Evolutionary conservation across 2,888 invertebrate species (phyloP), one percentile per base, ranked within the genome.

Genomic region (Boloria euphrosyne): DNA sequence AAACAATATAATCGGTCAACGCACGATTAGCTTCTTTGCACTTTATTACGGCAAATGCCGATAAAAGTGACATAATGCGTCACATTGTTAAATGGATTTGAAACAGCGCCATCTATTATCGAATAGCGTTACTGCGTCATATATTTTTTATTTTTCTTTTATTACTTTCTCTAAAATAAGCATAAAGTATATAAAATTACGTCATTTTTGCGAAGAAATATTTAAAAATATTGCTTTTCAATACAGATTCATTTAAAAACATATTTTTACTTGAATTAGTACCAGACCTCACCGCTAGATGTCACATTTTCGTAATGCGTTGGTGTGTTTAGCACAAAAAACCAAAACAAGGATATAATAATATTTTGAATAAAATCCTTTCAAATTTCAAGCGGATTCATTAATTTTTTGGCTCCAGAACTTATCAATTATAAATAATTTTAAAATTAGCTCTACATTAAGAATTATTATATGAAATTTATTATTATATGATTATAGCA

Each of bases 11-110:
- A 80, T 78, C 81, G 81, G 87, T 84, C 86, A 83, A 73, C 67
- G 87, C 18, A 81, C 88, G 87, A 85, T 87, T 84, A 85, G 73
- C 65, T 71, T 72, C 73, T 77, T 80, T 81, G 80, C 82, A 79
- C 79, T 81, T 58, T 63, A 38, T 38, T 38, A 63, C 78, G 76
- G 55, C 65, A 59, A 67, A 58, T 58, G 75, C 66, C 60, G 66
- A 66, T 68, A 72, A 70, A 71, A 70, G 67, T 75, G 73, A 74
- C 75, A 76, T 76, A 75, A 78, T 70, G 68, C 68, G 73, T 73
- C 74, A 75, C 60, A 68, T 70, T 67, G 46, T 47, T 64, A 65
- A 69, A 61, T 50, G 52, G 47, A 60, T 47, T 52, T 47, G 16
- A 16, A 4, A 16, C 55, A 79, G 58, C 82, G 87, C 83, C 88